Evolutionary conservation across 2,797 vertebrate genomes (phyloP), one percentile per base, ranked within the genome.

Genomic region (Hyperoplus immaculatus): DNA sequence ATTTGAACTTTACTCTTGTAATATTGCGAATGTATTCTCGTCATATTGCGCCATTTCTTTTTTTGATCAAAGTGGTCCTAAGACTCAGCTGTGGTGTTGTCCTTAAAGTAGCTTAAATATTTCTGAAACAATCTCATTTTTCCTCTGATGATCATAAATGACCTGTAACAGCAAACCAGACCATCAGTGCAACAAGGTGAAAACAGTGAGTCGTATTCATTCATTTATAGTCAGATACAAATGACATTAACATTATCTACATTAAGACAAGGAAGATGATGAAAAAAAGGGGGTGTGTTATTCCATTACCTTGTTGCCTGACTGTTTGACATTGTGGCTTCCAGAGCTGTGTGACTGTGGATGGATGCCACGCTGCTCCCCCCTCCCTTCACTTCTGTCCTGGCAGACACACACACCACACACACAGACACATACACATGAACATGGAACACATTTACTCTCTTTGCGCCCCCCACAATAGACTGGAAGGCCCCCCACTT

Each of bases 341-440:
- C 69, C 72, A 55, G 8, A 71, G 65, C 47, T 74, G 86, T 95
- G 94, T 60, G 94, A 88, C 71, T 93, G 95, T 81, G 75, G 72
- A 55, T 89, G 91, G 76, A 75, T 47, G 50, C 57, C 62, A 21
- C 6, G 84, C 60, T 68, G 86, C 83, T 93, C 94, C 89, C 93
- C 90, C 67, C 91, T 93, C 89, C 92, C 96, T 91, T 97, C 96
- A 95, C 96, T 96, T 88, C 96, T 97, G 96, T 96, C 96, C 97
- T 97, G 95, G 78, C 94, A 89, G 58, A 90, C 88, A 91, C 76
- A 94, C 56, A 82, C 59, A 57, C 69, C 71, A 81, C 11, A 81
- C 63, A 78, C 53, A 83, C 16, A 77, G 42, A 72, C 46, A 69
- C 57, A 68, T 21, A 67, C 42, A 76, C 50, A 59, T 69, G 16